Percentiles rank a stretch among this genome's conserved stretches.
Evolutionary conservation across 2,888 invertebrate species (phyloP).

Genomic region (Drosophila percnosoma): DNA sequence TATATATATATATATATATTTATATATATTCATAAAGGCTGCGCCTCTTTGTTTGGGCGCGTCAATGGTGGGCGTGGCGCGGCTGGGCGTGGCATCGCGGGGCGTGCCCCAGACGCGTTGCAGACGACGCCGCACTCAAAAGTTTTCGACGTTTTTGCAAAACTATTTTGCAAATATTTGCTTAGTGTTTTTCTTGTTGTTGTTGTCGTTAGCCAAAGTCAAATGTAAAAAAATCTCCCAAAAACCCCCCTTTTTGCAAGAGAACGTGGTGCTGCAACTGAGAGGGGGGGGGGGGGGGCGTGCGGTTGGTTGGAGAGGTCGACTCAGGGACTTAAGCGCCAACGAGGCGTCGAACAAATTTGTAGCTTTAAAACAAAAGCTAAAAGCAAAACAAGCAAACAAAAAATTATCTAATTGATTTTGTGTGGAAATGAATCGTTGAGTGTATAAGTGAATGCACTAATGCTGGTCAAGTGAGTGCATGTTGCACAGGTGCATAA

Average conservation of each 20-base stretch:
- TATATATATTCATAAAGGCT: slow-evolving; percentile 32
- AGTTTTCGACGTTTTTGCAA: slow-evolving; percentile 50
- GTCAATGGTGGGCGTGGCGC: slow-evolving; percentile 37
- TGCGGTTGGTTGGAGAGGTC: neutral
- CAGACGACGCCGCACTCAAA: slow-evolving; percentile 59
- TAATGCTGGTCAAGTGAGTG: slow-evolving; percentile 11
- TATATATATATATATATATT: slow-evolving; percentile 5
- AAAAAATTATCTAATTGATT: slow-evolving; percentile 58
- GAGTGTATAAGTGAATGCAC: slow-evolving; percentile 22
- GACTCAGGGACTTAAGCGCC: slow-evolving; percentile 35
- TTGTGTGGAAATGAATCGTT: slow-evolving; percentile 41
- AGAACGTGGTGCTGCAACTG: slow-evolving; percentile 2
- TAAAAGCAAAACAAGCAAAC: slow-evolving; percentile 20
- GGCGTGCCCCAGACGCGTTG: slow-evolving; percentile 58
- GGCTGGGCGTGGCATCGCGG: neutral
- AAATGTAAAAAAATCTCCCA: slow-evolving; percentile 38
- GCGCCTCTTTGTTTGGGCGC: slow-evolving; percentile 49
- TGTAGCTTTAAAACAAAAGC: slow-evolving; percentile 62
- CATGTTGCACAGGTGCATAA: neutral
- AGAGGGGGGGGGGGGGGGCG: neutral
- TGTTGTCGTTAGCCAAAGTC: slow-evolving; percentile 48
- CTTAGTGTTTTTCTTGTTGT: slow-evolving; percentile 48
- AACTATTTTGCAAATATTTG: slow-evolving; percentile 76
- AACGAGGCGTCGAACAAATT: slow-evolving; percentile 70
- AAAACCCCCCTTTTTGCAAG: neutral